Percentiles rank a stretch among this genome's conserved stretches.
These are phyloP conservation scores for Propithecus coquereli DNA, from an alignment of 2,113 vertebrate species.

Conservation along the genomic window DNA sequence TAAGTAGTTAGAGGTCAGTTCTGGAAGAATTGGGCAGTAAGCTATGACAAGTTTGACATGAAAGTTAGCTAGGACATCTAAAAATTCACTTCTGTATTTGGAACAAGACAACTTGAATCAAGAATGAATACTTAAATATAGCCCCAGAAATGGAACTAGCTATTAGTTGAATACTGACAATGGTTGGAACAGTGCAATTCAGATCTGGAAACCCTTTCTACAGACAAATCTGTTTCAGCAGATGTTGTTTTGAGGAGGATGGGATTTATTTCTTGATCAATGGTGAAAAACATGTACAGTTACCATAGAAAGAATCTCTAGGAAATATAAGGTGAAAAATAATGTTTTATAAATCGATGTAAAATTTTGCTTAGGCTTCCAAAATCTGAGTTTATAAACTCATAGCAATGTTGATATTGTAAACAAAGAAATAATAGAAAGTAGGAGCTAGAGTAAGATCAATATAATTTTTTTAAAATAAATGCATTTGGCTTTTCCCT, in stretches of 20 bases:
- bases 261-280: slow-evolving; percentile 35
- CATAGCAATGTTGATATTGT: neutral
- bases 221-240: slow-evolving; percentile 69
- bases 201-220: slow-evolving; percentile 58
- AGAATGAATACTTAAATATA: slow-evolving; percentile 73
- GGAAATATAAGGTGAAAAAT: neutral
- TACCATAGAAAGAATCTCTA: neutral
- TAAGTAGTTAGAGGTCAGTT: neutral
- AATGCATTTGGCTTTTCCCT: neutral
- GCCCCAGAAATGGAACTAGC: slow-evolving; percentile 73
- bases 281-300: slow-evolving; percentile 3
- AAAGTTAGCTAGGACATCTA: slow-evolving; percentile 66
- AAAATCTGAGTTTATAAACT: slow-evolving; percentile 20
- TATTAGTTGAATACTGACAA: slow-evolving; percentile 73
- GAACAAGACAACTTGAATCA: slow-evolving; percentile 70
- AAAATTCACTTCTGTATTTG: slow-evolving; percentile 68
- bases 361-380: neutral
- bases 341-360: neutral
- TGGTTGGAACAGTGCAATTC: slow-evolving; percentile 70
- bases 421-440: neutral
- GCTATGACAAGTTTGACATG: slow-evolving; percentile 49
- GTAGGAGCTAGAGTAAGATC: neutral
- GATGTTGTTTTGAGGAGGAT: slow-evolving; percentile 49
- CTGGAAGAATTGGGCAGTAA: neutral
- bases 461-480: neutral